These are phyloP conservation scores for Platygyra sinensis DNA, from an alignment of 64 coral and sea anemone species.

Conservation along the genomic window DNA sequence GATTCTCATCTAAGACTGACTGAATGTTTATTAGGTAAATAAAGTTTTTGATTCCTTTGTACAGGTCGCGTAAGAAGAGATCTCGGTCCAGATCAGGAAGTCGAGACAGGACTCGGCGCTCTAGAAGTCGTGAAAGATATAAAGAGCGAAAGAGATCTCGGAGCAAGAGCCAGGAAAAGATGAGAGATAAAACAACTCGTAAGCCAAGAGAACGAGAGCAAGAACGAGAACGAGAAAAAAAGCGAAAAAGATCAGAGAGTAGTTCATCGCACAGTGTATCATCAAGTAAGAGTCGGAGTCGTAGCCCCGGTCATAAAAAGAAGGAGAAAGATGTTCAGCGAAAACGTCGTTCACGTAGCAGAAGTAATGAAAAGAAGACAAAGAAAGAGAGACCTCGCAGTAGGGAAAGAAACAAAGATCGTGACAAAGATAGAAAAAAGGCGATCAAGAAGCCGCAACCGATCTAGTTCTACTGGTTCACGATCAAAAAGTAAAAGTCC, in stretches of 20 bases:
- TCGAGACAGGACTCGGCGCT: slow-evolving; percentile 50
- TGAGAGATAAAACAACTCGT: neutral
- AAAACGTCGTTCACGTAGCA: slow-evolving; percentile 48
- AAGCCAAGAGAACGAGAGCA: slow-evolving; percentile 38
- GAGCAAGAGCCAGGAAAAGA: slow-evolving; percentile 30
- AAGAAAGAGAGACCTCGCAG: slow-evolving; percentile 50
- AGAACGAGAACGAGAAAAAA: slow-evolving; percentile 10
- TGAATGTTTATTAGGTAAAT: neutral
- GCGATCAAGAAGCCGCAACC: slow-evolving; percentile 60
- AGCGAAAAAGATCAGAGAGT: slow-evolving; percentile 41
- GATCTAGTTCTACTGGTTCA: slow-evolving; percentile 65
- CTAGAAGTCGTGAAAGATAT: slow-evolving; percentile 38
- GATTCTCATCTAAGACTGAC: too few species aligned
- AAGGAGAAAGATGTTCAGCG: slow-evolving; percentile 30
- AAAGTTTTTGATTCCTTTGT: neutral
- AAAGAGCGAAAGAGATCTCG: slow-evolving; percentile 47
- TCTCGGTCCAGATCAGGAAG: slow-evolving; percentile 36
- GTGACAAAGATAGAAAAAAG: slow-evolving; percentile 75
- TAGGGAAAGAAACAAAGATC: slow-evolving; percentile 62
- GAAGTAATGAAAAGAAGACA: slow-evolving; percentile 39
- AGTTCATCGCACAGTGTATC: slow-evolving; percentile 37
- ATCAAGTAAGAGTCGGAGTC: slow-evolving; percentile 51
- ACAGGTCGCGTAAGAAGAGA: slow-evolving; percentile 26
- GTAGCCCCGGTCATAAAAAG: slow-evolving; percentile 21
- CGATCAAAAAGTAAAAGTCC: slow-evolving; percentile 83